Evolutionary conservation across 2,888 invertebrate species (phyloP).

Genomic region (Oithona nana): DNA sequence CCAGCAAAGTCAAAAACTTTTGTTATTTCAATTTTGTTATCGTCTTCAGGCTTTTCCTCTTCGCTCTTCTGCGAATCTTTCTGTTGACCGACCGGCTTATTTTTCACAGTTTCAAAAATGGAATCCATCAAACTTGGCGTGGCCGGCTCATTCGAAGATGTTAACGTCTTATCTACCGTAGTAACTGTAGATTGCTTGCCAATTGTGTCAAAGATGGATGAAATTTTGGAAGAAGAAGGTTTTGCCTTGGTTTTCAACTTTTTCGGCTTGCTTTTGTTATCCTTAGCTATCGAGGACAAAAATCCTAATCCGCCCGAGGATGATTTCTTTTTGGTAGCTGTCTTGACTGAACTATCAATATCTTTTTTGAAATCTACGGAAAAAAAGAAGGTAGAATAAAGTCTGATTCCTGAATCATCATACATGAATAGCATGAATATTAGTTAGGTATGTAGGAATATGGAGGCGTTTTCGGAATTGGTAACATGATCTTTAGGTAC

Average conservation of each 20-base stretch:
- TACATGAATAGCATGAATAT: too few species aligned
- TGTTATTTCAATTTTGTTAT: neutral
- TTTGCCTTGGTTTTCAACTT: neutral
- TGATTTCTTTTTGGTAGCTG: neutral
- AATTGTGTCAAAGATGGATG: neutral
- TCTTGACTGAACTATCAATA: neutral
- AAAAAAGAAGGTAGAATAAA: too few species aligned
- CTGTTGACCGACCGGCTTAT: neutral
- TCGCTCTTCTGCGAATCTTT: neutral
- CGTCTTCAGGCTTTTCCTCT: neutral
- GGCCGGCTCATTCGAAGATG: neutral
- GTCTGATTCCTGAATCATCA: too few species aligned
- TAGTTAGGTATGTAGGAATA: too few species aligned
- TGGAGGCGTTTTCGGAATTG: too few species aligned
- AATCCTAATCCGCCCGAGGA: neutral
- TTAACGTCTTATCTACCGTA: neutral
- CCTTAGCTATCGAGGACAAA: neutral
- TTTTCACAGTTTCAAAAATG: neutral
- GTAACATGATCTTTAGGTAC: too few species aligned
- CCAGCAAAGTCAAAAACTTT: constrained; percentile 6
- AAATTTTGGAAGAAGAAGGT: neutral
- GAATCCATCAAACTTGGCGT: neutral
- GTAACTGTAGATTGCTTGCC: neutral
- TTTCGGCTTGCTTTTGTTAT: neutral
- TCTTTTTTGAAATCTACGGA: neutral